phyloP scores from a whole-genome alignment of 2,113 vertebrate genomes.

The Eleginops maclovinus region DNA sequence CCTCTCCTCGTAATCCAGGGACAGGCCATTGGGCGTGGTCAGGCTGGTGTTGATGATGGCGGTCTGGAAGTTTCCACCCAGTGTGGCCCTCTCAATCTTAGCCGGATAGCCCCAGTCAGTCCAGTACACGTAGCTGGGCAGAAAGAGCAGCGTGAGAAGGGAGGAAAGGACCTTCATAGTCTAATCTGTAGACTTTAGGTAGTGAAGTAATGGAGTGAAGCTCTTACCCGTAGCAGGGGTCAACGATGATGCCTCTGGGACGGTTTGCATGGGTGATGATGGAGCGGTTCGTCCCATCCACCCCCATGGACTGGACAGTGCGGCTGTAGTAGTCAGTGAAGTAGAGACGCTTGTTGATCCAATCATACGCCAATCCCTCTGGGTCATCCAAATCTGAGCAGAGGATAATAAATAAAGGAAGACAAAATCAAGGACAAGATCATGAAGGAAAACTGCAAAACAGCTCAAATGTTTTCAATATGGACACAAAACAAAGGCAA shows the following conservation, averaged over 20 bases:
- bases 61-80: slow-evolving; percentile 78
- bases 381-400: slow-evolving; percentile 86
- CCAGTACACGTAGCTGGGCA: slow-evolving; percentile 82
- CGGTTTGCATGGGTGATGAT: slow-evolving; percentile 85
- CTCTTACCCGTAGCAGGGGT: slow-evolving; percentile 93
- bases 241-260: slow-evolving; percentile 89
- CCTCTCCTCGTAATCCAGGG: slow-evolving; percentile 81
- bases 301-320: slow-evolving; percentile 89
- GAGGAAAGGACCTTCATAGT: not conserved
- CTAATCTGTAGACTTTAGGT: not conserved
- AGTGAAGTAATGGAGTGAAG: not conserved
- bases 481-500: not conserved
- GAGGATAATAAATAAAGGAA: not conserved
- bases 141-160: not conserved
- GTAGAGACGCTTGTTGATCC: slow-evolving; percentile 92
- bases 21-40: slow-evolving; percentile 74
- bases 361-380: slow-evolving; percentile 94
- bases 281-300: slow-evolving; percentile 88
- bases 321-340: slow-evolving; percentile 89
- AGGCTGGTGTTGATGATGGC: slow-evolving; percentile 76
- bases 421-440: not conserved
- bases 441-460: not conserved
- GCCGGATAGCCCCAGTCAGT: slow-evolving; percentile 82
- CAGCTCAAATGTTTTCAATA: not conserved
- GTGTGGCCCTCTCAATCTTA: slow-evolving; percentile 81